Percentiles rank a stretch among this genome's conserved stretches.
These are phyloP conservation scores for Sarcophaga peregrina DNA, from an alignment of 1,140 invertebrate species.

Conservation along the genomic window DNA sequence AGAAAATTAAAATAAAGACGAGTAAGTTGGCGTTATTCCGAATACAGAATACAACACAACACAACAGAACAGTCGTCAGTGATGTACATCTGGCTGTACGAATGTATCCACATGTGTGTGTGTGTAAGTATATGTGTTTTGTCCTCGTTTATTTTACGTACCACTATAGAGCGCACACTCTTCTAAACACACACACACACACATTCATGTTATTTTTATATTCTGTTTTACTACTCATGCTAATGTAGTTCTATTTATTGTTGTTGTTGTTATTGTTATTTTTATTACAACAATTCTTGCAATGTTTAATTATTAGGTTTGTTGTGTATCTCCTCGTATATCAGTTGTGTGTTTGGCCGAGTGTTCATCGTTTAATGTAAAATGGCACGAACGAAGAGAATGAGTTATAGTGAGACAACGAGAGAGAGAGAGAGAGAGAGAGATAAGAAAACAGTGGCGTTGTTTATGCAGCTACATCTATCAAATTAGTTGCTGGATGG, in stretches of 20 bases:
- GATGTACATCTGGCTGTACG: too few relatives aligned
- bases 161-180: too few relatives aligned
- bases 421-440: too few relatives aligned
- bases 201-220: background rate
- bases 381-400: too few relatives aligned
- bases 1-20: constrained; percentile 25
- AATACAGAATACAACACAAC: background rate
- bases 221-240: background rate
- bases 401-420: too few relatives aligned
- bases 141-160: too few relatives aligned
- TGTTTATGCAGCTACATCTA: too few relatives aligned
- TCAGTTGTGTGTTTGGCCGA: background rate
- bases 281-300: constrained; percentile 29
- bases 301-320: constrained; percentile 41
- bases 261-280: constrained; percentile 22
- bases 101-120: background rate
- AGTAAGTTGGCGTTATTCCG: background rate
- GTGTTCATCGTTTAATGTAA: too few relatives aligned
- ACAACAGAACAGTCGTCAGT: too few relatives aligned
- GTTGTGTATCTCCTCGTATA: background rate
- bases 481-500: too few relatives aligned
- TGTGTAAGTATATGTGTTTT: background rate
- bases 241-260: constrained; percentile 32
- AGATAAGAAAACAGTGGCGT: too few relatives aligned
- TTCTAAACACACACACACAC: too few relatives aligned